Evolutionary conservation across 2,888 invertebrate genomes (phyloP).

Genomic region (Apamea monoglypha): DNA sequence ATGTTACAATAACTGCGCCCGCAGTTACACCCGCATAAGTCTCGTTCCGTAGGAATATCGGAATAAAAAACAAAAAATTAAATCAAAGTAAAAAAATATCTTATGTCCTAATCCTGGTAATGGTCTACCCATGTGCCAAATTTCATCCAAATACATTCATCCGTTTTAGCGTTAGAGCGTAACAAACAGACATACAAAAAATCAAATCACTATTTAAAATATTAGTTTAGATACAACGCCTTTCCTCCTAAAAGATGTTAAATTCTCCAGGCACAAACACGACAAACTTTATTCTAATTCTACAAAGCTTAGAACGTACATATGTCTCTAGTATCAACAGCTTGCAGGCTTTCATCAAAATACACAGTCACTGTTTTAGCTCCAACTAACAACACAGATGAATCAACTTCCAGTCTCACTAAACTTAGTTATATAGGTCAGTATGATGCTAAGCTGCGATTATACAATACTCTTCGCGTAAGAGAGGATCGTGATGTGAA

Average conservation of each 20-base stretch:
- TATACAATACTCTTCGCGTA: slow-evolving; percentile 25
- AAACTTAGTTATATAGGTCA: slow-evolving; percentile 22
- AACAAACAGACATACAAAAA: neutral
- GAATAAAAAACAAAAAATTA: no score
- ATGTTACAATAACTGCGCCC: no score
- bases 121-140: neutral
- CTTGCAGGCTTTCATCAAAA: slow-evolving; percentile 25
- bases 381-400: slow-evolving; percentile 3
- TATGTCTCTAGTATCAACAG: neutral
- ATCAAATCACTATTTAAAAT: neutral
- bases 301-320: neutral
- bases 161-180: neutral
- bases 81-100: no score
- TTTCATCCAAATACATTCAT: neutral
- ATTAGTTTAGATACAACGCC: neutral
- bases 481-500: slow-evolving; percentile 20
- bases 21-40: no score
- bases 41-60: no score
- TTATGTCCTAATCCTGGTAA: no score
- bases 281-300: slow-evolving; percentile 8
- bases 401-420: slow-evolving; percentile 18
- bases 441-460: slow-evolving; percentile 8
- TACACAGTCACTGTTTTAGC: slow-evolving; percentile 1
- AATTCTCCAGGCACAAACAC: neutral
- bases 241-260: no score